These are phyloP conservation scores for Cygnus olor DNA, from an alignment of 2,797 vertebrate species.

Conservation along the genomic window DNA sequence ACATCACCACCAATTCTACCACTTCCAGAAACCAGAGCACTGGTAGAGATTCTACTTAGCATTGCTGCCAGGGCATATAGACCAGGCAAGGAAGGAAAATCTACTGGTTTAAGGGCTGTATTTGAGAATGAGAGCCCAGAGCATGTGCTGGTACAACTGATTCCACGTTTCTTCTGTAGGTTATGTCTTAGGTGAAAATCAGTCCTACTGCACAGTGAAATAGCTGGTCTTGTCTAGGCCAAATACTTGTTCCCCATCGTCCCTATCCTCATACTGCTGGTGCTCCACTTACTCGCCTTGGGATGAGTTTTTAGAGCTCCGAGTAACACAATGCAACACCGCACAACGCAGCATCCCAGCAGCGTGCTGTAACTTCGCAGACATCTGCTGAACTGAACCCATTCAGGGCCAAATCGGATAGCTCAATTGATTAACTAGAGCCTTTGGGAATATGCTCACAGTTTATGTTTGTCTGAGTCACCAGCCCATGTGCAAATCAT, in stretches of 20 bases:
- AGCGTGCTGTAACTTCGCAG: background rate
- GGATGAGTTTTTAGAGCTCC: constrained; percentile 34
- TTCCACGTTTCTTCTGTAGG: background rate
- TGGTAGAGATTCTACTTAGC: background rate
- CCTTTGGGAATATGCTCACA: constrained; percentile 16
- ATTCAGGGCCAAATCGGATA: constrained; percentile 37
- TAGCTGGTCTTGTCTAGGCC: background rate
- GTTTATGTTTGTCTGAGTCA: constrained; percentile 54
- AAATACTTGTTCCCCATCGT: background rate
- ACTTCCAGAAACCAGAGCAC: background rate
- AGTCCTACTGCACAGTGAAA: background rate
- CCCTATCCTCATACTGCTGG: background rate
- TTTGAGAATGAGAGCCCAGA: background rate
- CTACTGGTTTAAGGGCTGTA: background rate
- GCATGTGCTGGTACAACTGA: background rate
- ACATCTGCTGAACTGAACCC: constrained; percentile 61
- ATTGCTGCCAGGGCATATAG: fast-evolving
- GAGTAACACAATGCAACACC: constrained; percentile 8
- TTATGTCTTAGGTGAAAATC: background rate
- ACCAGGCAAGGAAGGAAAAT: background rate
- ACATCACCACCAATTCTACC: background rate
- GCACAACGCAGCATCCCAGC: constrained; percentile 19
- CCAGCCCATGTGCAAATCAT: constrained; percentile 46
- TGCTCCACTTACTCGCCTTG: background rate
- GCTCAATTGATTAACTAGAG: constrained; percentile 33